Evolutionary conservation across 2,797 vertebrate species (phyloP).

Genomic region (Babyrousa celebensis): DNA sequence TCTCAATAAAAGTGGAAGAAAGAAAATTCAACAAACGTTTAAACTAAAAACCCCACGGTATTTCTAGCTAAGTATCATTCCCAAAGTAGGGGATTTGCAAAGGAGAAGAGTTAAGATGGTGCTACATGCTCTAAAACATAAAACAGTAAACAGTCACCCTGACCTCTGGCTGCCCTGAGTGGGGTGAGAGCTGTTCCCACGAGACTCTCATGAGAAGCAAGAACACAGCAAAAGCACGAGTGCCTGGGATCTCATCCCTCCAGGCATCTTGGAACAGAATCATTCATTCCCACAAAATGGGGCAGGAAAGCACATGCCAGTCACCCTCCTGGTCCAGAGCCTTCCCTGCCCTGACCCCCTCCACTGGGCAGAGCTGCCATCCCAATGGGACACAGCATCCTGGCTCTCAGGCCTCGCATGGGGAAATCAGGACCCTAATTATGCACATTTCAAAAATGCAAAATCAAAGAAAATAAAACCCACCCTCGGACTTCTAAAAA

Average conservation of each 20-base stretch:
- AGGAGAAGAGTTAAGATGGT: background rate
- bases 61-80: background rate
- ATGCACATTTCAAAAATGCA: conserved; percentile 1
- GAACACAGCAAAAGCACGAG: background rate
- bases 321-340: background rate
- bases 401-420: background rate
- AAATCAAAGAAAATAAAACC: background rate
- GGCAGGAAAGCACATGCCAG: background rate
- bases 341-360: background rate
- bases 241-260: fast-evolving
- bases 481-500: conserved; percentile 29
- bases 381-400: background rate
- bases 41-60: background rate
- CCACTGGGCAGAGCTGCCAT: fast-evolving
- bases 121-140: background rate
- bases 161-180: background rate
- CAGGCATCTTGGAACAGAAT: background rate
- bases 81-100: background rate
- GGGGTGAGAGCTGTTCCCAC: background rate
- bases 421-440: background rate
- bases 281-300: background rate
- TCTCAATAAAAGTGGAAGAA: background rate
- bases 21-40: background rate
- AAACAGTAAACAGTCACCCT: background rate
- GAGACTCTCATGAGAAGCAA: background rate